These are phyloP conservation scores for Dasyprocta punctata DNA, from an alignment of 2,113 vertebrate species.

Conservation along the genomic window DNA sequence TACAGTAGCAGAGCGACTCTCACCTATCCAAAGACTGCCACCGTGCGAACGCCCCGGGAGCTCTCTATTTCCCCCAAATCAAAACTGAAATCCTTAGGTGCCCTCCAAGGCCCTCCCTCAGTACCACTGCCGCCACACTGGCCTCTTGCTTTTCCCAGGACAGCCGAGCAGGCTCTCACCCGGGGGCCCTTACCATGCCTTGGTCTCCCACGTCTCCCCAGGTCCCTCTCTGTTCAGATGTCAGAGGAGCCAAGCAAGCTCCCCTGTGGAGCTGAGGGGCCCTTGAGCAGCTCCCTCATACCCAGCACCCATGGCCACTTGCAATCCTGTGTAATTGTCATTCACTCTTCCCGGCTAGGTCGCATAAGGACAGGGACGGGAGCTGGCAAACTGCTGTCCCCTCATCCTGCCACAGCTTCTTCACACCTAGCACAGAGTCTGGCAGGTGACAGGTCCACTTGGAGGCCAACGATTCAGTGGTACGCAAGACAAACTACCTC, in stretches of 20 bases:
- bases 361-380: background rate
- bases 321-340: accelerated
- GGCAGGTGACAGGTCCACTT: background rate
- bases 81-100: background rate
- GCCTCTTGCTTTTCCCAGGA: background rate
- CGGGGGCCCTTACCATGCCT: background rate
- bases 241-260: background rate
- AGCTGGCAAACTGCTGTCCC: background rate
- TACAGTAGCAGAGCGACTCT: background rate
- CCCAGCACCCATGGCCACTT: accelerated
- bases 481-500: background rate
- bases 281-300: accelerated
- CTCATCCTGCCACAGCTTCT: background rate
- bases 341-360: background rate
- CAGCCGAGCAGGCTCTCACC: no score
- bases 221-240: background rate
- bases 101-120: background rate
- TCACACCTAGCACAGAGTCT: background rate
- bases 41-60: background rate
- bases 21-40: background rate
- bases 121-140: accelerated
- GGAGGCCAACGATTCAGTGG: background rate
- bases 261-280: background rate
- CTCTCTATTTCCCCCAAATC: background rate
- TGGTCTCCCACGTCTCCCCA: background rate